Evolutionary conservation across 2,113 vertebrate genomes (phyloP), one percentile per base, ranked within the genome.

Genomic region (Alosa alosa): DNA sequence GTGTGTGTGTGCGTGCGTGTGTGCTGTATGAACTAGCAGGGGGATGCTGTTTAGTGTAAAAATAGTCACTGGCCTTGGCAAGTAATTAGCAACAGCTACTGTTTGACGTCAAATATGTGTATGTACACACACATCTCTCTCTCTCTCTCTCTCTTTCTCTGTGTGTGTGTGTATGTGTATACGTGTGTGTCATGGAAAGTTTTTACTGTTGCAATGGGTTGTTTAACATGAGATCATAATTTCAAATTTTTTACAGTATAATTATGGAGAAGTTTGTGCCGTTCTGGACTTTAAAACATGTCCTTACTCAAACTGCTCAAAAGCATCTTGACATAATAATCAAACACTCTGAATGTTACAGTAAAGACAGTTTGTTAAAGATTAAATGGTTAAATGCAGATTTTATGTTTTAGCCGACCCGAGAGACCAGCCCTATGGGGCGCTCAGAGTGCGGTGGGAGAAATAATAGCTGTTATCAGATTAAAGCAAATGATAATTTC

Each of bases 11-110:
- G 64, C 8, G 25, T 13, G 64, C 4, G 25, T 4, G 31, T 7
- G 25, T 13, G 31, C 64, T 68, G 64, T 68, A 31, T 31, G 25
- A 39, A 78, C 31, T 13, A 78, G 10, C 72, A 78, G 72, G n/a
- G 60, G 64, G 72, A 78, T 78, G 72, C 31, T 78, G 72, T 78
- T 78, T 78, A 36, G 31, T 78, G 72, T 78, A 78, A 78, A 78
- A 78, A 78, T 15, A 78, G 72, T 78, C 72, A 78, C 72, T 78
- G 25, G 64, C 64, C 64, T 25, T 11, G 25, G 72, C 31, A 78
- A 36, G 72, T 78, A 11, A 78, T 78, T 78, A 78, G 72, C 31
- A 78, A 78, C 72, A 39, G 36, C 72, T 36, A 78, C 72, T 78
- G 72, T 78, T 78, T 78, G 72, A 78, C 36, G 72, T 39, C 72